Conservation (phyloP, 2,888 invertebrate genomes). For the Orchestes rusci region DNA sequence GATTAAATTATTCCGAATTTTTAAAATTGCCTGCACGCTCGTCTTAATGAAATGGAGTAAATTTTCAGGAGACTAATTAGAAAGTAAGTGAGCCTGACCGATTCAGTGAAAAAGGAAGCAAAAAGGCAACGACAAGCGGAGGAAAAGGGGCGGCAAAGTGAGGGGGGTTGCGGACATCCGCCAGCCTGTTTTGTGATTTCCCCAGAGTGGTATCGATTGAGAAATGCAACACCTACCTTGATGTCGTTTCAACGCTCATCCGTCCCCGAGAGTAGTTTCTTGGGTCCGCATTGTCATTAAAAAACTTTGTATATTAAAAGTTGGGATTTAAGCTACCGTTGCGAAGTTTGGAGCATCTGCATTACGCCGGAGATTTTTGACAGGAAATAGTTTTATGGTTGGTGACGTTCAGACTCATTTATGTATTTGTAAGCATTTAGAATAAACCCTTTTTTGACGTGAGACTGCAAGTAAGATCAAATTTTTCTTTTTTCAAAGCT, state of each 20-base stretch:
- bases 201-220: constrained; percentile 43
- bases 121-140: constrained; percentile 30
- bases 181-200: constrained; percentile 43
- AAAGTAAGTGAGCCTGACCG: constrained; percentile 30
- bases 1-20: constrained; percentile 12
- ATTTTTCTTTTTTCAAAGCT: too few species aligned
- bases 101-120: constrained; percentile 24
- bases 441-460: too few species aligned
- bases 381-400: too few species aligned
- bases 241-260: constrained; percentile 21
- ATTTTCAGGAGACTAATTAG: constrained; percentile 33
- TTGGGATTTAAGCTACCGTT: too few species aligned
- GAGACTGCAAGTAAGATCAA: too few species aligned
- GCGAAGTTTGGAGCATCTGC: too few species aligned
- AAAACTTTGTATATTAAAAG: constrained; percentile 25
- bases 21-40: constrained; percentile 11
- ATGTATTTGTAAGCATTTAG: too few species aligned
- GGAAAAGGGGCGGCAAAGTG: constrained; percentile 20
- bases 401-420: too few species aligned
- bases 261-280: constrained; percentile 17
- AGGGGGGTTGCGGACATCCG: constrained; percentile 22
- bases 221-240: constrained; percentile 38
- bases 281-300: constrained; percentile 24
- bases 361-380: too few species aligned
- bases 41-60: constrained; percentile 24